phyloP scores from a whole-genome alignment of 1,140 invertebrate species.

The Aradophagus sp. region DNA sequence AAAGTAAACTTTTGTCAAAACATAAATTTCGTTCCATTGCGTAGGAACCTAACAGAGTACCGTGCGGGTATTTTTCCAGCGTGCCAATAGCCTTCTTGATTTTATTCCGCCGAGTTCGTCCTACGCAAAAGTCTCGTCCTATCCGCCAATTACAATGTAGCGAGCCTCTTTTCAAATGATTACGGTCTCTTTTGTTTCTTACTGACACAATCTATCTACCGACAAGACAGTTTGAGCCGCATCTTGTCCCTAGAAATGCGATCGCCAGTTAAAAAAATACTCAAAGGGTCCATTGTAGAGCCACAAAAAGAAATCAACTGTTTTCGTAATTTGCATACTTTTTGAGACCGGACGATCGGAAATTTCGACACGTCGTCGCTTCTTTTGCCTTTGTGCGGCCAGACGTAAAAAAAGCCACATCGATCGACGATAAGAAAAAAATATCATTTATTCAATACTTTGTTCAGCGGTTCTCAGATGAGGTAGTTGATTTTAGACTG shows the following conservation, averaged over 20 bases:
- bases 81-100: slow-evolving; percentile 6
- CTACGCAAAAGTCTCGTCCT: slow-evolving; percentile 17
- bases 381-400: slow-evolving; percentile 30
- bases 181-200: slow-evolving; percentile 44
- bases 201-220: slow-evolving; percentile 46
- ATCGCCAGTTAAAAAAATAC: slow-evolving; percentile 29
- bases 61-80: slow-evolving; percentile 19
- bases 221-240: slow-evolving; percentile 12
- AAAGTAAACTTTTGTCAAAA: slow-evolving; percentile 10
- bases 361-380: slow-evolving; percentile 56
- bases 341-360: slow-evolving; percentile 33
- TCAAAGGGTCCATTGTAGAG: slow-evolving; percentile 29
- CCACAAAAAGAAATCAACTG: slow-evolving; percentile 36
- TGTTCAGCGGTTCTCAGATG: too few species aligned
- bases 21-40: slow-evolving; percentile 22
- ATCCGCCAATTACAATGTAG: slow-evolving; percentile 42
- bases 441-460: slow-evolving; percentile 22
- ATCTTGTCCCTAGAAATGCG: slow-evolving; percentile 34
- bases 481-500: too few species aligned
- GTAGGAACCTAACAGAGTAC: slow-evolving; percentile 20
- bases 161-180: slow-evolving; percentile 26
- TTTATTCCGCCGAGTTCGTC: slow-evolving; percentile 33
- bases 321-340: slow-evolving; percentile 48
- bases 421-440: slow-evolving; percentile 31
- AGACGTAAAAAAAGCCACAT: slow-evolving; percentile 34